phyloP scores from a whole-genome alignment of 1,140 invertebrate species.

The Vanessa atalanta region DNA sequence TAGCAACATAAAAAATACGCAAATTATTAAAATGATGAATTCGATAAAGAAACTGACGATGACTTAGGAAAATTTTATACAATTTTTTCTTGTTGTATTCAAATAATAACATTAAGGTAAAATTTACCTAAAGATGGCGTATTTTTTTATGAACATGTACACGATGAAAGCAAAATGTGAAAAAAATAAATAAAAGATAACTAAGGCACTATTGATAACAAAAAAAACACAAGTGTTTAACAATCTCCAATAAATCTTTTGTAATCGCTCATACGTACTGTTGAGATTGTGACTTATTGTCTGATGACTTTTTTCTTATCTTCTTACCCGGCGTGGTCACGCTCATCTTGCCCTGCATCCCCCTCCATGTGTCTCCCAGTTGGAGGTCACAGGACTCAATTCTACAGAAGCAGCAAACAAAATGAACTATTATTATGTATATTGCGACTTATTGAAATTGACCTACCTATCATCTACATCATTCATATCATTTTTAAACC shows the following conservation, averaged over 20 bases:
- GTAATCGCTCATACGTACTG: conserved; percentile 84
- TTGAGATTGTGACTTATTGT: conserved; percentile 90
- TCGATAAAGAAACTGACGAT: background rate
- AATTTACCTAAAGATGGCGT: background rate
- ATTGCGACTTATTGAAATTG: conserved; percentile 1
- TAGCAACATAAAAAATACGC: background rate
- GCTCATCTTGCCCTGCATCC: conserved; percentile 91
- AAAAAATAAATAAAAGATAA: background rate
- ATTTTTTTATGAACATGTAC: background rate
- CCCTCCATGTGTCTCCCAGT: conserved; percentile 85
- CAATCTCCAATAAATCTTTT: conserved; percentile 42
- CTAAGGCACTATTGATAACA: background rate
- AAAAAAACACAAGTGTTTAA: conserved; percentile 19
- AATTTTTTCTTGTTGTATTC: background rate
- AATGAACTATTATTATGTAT: conserved; percentile 57
- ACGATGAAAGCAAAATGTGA: background rate
- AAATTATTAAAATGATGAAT: background rate
- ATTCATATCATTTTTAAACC: no score
- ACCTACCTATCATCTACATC: background rate
- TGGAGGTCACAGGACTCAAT: conserved; percentile 90
- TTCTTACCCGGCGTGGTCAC: conserved; percentile 88
- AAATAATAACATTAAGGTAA: background rate
- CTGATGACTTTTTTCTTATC: conserved; percentile 91
- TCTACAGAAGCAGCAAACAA: conserved; percentile 82
- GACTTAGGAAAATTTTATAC: background rate